Conservation (phyloP, 2,888 invertebrate species). For the Arge pagana region DNA sequence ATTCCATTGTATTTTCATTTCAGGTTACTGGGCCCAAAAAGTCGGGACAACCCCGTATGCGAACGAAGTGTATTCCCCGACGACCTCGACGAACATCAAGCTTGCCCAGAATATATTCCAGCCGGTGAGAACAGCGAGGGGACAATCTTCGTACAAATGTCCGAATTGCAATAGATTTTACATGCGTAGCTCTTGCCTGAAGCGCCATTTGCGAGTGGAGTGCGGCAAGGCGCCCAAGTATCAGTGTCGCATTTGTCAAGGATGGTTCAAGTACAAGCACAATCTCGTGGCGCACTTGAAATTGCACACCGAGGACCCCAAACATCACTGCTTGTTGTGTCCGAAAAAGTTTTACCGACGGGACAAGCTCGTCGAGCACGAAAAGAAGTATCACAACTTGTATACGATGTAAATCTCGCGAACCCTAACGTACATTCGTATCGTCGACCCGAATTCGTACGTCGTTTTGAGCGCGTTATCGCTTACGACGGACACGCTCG, state of each 20-base stretch:
- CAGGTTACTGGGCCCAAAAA: conserved; percentile 43
- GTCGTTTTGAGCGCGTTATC: too few species aligned
- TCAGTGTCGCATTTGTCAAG: conserved; percentile 52
- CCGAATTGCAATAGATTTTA: conserved; percentile 61
- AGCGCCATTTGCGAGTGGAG: conserved; percentile 52
- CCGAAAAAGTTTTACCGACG: conserved; percentile 49
- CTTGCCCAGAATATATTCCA: conserved; percentile 31
- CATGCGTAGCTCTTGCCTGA: conserved; percentile 48
- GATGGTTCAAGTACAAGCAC: conserved; percentile 53
- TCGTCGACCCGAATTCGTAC: too few species aligned
- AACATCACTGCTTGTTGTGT: conserved; percentile 43
- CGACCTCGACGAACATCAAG: conserved; percentile 16
- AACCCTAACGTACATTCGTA: too few species aligned
- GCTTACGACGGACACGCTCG: too few species aligned
- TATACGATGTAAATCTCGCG: conserved; percentile 18
- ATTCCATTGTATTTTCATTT: conserved; percentile 32
- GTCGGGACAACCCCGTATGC: conserved; percentile 13
- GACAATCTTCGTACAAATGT: conserved; percentile 60
- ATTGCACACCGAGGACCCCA: conserved; percentile 47
- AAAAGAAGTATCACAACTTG: conserved; percentile 40
- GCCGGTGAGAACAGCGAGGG: conserved; percentile 39
- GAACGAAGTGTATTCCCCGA: conserved; percentile 9
- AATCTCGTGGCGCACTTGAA: conserved; percentile 50
- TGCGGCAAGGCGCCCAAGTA: conserved; percentile 56
- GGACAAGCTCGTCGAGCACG: conserved; percentile 48